These are phyloP conservation scores for Hirudinaria manillensis DNA, from an alignment of 2,888 invertebrate genomes.

Conservation along the genomic window DNA sequence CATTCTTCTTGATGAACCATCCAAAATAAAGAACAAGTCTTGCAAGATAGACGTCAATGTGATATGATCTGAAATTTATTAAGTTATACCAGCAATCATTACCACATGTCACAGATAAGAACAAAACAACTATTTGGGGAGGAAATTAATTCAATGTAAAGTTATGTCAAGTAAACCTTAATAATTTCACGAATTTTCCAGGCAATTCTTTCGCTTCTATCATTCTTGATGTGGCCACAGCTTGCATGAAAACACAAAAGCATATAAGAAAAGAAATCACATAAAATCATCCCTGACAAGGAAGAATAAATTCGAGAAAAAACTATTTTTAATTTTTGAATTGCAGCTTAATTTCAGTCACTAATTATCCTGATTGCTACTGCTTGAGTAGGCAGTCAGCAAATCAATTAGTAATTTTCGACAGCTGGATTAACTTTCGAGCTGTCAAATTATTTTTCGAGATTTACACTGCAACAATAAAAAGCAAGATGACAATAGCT, in stretches of 20 bases:
- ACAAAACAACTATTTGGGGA: too few relatives aligned
- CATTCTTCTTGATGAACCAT: slow-evolving; percentile 13
- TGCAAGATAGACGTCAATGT: slow-evolving; percentile 19
- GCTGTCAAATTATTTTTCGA: too few relatives aligned
- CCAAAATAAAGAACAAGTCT: slow-evolving; percentile 18
- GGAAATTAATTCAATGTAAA: neutral
- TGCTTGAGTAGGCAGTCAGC: too few relatives aligned
- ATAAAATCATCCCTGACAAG: too few relatives aligned
- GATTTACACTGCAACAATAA: too few relatives aligned
- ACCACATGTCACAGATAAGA: neutral
- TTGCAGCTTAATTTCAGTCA: too few relatives aligned
- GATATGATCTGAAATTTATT: slow-evolving; percentile 12
- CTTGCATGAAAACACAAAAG: neutral
- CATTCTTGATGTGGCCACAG: slow-evolving; percentile 15
- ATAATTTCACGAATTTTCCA: slow-evolving; percentile 7
- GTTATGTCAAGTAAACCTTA: neutral
- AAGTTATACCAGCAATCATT: neutral
- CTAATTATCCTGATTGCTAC: too few relatives aligned
- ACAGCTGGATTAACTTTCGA: too few relatives aligned
- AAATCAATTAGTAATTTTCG: too few relatives aligned
- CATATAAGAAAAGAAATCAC: neutral
- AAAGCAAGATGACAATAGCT: too few relatives aligned
- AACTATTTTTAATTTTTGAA: too few relatives aligned
- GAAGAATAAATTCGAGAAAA: too few relatives aligned
- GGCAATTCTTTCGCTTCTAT: slow-evolving; percentile 10